phyloP scores from a whole-genome alignment of 2,888 invertebrate species.

The Pyrgus malvae region DNA sequence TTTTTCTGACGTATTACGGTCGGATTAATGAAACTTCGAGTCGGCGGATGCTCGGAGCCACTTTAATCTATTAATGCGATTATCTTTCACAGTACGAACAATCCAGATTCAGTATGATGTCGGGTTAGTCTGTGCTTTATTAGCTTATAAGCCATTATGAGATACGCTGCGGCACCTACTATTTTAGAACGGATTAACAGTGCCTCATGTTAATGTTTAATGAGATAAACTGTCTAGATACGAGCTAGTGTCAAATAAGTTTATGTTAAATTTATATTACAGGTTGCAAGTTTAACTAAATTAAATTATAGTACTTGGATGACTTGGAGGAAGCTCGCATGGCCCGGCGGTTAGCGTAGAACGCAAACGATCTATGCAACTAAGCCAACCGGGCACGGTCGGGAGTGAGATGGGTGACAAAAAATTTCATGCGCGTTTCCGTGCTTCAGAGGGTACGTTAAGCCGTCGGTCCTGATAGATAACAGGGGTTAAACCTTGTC shows the following conservation, averaged over 20 bases:
- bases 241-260: neutral
- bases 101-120: slow-evolving; percentile 6
- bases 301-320: too few relatives aligned
- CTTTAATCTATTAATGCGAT: slow-evolving; percentile 21
- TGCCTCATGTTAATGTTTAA: neutral
- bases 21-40: slow-evolving; percentile 10
- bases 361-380: too few relatives aligned
- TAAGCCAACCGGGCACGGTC: too few relatives aligned
- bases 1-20: slow-evolving; percentile 13
- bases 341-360: too few relatives aligned
- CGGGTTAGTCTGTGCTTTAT: slow-evolving; percentile 11
- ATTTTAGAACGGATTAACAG: neutral
- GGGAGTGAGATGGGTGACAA: too few relatives aligned
- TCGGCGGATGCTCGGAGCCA: slow-evolving; percentile 1
- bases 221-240: neutral
- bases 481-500: too few relatives aligned
- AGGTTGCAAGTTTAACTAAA: too few relatives aligned
- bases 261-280: neutral
- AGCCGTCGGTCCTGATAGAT: too few relatives aligned
- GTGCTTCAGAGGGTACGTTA: too few relatives aligned
- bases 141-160: slow-evolving; percentile 9
- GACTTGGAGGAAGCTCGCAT: too few relatives aligned
- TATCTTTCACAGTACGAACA: slow-evolving; percentile 10
- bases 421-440: too few relatives aligned
- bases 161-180: neutral